Percentiles rank a stretch among this genome's conserved stretches.
phyloP scores from a whole-genome alignment of 2,888 invertebrate species.

The Meandrusa payeni region DNA sequence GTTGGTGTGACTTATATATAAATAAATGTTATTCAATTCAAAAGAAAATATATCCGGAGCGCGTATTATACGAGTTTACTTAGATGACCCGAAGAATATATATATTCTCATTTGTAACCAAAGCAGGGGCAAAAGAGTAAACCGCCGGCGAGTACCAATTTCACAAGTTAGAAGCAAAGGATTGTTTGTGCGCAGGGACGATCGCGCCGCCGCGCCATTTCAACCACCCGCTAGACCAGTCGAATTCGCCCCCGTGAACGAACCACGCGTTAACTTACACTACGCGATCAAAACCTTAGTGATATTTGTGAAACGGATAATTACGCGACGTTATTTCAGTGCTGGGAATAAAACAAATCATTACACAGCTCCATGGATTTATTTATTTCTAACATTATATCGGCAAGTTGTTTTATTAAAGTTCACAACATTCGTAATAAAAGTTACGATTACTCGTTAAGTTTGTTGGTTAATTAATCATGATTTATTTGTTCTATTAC shows the following conservation, averaged over 20 bases:
- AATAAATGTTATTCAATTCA: too few relatives aligned
- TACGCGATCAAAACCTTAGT: neutral
- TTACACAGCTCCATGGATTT: neutral
- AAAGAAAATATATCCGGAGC: too few relatives aligned
- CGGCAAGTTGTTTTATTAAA: too few relatives aligned
- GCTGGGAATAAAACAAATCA: too few relatives aligned
- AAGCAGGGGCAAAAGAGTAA: conserved; percentile 11
- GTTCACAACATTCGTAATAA: too few relatives aligned
- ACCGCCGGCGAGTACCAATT: conserved; percentile 23
- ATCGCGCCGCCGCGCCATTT: conserved; percentile 21
- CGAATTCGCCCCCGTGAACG: conserved; percentile 2
- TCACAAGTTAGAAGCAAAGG: conserved; percentile 17
- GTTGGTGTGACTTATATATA: too few relatives aligned
- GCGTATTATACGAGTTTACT: too few relatives aligned
- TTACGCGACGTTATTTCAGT: neutral
- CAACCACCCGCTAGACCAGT: conserved; percentile 16
- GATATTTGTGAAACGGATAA: conserved; percentile 1
- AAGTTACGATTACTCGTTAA: too few relatives aligned
- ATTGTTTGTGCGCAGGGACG: conserved; percentile 22
- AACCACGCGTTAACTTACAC: conserved; percentile 3
- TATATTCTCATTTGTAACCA: conserved; percentile 8
- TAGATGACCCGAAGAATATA: too few relatives aligned
- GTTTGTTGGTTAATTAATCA: too few relatives aligned
- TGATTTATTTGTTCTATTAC: too few relatives aligned
- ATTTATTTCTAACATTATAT: neutral